Evolutionary conservation across 2,888 invertebrate species (phyloP).

Genomic region (Agrilus mali): DNA sequence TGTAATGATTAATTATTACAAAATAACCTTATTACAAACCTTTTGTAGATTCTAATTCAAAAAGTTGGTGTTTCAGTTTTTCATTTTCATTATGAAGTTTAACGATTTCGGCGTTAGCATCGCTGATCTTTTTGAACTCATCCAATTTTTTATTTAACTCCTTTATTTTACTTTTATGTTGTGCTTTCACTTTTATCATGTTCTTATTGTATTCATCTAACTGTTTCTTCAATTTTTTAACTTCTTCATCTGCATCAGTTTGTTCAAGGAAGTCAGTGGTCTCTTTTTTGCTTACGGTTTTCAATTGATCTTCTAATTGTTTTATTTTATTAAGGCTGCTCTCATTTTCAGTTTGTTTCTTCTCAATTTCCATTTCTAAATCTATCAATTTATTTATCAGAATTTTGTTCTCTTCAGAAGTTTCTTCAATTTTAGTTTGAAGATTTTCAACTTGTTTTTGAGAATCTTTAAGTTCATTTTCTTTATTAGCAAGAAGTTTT

Average conservation of each 20-base stretch:
- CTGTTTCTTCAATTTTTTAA: conserved; percentile 50
- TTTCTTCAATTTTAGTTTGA: conserved; percentile 9
- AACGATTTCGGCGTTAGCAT: conserved; percentile 54
- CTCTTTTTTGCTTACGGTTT: conserved; percentile 29
- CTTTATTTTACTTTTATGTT: conserved; percentile 58
- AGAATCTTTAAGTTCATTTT: conserved; percentile 3
- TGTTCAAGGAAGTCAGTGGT: neutral
- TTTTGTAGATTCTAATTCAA: conserved; percentile 70
- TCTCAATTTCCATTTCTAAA: conserved; percentile 11
- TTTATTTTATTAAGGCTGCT: conserved; percentile 13
- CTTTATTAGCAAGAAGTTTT: neutral
- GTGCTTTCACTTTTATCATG: conserved; percentile 63
- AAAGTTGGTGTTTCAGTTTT: conserved; percentile 59
- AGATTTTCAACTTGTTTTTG: conserved; percentile 2
- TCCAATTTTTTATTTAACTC: conserved; percentile 64
- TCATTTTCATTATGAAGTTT: conserved; percentile 49
- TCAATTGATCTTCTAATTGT: conserved; percentile 14
- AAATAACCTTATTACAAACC: too few species aligned
- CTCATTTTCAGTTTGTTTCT: conserved; percentile 12
- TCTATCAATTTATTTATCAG: conserved; percentile 4
- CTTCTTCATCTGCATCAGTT: conserved; percentile 24
- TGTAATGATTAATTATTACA: conserved; percentile 63
- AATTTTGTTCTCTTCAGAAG: conserved; percentile 6
- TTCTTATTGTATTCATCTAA: conserved; percentile 63
- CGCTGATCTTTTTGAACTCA: conserved; percentile 51